Evolutionary conservation across 2,888 invertebrate genomes (phyloP), one percentile per base, ranked within the genome.

Genomic region (Yponomeuta plumbellus): DNA sequence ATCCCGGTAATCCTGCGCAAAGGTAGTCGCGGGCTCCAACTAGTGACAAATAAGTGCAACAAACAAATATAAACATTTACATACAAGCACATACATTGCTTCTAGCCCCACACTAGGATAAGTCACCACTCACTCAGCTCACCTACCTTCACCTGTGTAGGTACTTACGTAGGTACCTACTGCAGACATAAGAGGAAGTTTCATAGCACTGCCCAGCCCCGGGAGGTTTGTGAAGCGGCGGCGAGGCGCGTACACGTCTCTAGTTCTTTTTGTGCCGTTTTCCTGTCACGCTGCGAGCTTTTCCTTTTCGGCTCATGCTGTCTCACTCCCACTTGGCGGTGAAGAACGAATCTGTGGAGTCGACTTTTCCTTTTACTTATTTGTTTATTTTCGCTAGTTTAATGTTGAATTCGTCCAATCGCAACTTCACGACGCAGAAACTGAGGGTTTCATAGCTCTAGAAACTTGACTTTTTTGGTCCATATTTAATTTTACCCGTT

Each of bases 251-350:
- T 82, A 80, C 79, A 78, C 73, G 79, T 76, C 78, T 80, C 78
- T 80, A 80, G 52, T 52, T 67, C 66, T 83, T 84, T 86, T 86
- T 87, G 80, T 80, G 75, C 78, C 75, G 77, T 81, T 86, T 84
- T 84, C 82, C 84, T 83, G 81, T 78, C 81, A 81, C 78, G 81
- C 79, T 26, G 66, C 57, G 65, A 67, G 67, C 65, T 67, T 85
- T 84, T 80, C 80, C 81, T 83, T 84, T 84, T 81, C 81, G 78
- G 76, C 79, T 79, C 74, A 76, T 70, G 71, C 78, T 75, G 69
- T 83, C 80, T 76, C 78, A n/a, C 62, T 69, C 65, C 81, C 73
- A 66, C 66, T 68, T 68, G 67, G 68, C 64, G 66, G 69, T 68
- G 67, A 67, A 64, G 66, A 69, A 61, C 65, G 74, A 76, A 74